Evolutionary conservation across 2,797 vertebrate genomes (phyloP).

Genomic region (Adrianichthys oophorus): DNA sequence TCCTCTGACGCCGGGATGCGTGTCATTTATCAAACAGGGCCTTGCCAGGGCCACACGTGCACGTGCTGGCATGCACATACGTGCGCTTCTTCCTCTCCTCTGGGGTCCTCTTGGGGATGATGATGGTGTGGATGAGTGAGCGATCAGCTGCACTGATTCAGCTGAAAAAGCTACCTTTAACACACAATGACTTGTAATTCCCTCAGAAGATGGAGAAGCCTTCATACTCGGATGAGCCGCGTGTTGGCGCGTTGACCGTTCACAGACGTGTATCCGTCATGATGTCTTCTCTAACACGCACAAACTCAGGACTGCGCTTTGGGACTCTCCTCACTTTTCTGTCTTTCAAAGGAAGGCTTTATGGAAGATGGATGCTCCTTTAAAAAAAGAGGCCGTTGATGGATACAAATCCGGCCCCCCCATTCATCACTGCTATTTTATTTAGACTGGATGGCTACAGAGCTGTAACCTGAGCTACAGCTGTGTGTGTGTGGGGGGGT

Average conservation of each 20-base stretch:
- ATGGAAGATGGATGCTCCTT: conserved; percentile 71
- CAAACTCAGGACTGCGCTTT: conserved; percentile 36
- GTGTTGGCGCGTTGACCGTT: conserved; percentile 54
- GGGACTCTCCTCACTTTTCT: conserved; percentile 46
- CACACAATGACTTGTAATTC: no score
- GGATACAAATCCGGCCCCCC: conserved; percentile 92
- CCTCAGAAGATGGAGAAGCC: no score
- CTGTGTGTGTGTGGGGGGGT: conserved; percentile 14
- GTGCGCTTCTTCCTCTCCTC: conserved; percentile 8
- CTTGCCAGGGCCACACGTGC: conserved; percentile 78
- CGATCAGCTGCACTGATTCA: conserved; percentile 25
- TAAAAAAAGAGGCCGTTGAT: conserved; percentile 86
- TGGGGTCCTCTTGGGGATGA: conserved; percentile 41
- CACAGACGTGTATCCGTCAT: conserved; percentile 53
- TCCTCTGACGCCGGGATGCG: conserved; percentile 96
- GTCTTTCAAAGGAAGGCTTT: conserved; percentile 70
- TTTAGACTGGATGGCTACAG: conserved; percentile 97
- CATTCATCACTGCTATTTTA: conserved; percentile 99
- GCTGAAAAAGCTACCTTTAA: conserved; percentile 24
- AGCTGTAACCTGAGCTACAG: conserved; percentile 93
- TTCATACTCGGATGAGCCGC: no score
- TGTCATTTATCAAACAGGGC: conserved; percentile 98
- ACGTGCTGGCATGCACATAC: conserved; percentile 20
- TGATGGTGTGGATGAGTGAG: conserved; percentile 3
- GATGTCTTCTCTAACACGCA: conserved; percentile 41